Conservation (phyloP, 2,797 vertebrate species). For the Tolypeutes matacus region DNA sequence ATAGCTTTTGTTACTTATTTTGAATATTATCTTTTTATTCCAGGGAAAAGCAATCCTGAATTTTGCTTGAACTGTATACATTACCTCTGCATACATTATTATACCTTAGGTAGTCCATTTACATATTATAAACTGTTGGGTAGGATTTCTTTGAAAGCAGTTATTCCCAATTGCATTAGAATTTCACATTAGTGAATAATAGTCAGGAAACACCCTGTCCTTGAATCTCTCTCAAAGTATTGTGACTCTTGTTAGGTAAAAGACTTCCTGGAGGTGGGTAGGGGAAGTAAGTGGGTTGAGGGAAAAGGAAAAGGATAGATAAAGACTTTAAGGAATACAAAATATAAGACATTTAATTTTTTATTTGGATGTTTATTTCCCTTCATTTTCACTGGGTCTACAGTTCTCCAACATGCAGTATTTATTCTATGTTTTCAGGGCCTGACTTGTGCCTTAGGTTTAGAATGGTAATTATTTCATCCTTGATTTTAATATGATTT, state of each 20-base stretch:
- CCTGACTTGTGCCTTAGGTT: background rate
- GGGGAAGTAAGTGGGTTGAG: background rate
- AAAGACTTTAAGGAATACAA: background rate
- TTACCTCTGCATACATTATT: conserved; percentile 61
- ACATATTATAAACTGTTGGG: conserved; percentile 70
- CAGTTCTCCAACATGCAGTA: background rate
- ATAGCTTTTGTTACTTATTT: conserved; percentile 70
- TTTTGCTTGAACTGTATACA: conserved; percentile 63
- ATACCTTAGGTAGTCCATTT: conserved; percentile 60
- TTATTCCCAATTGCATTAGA: conserved; percentile 47
- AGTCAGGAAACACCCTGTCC: conserved; percentile 35
- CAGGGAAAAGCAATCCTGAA: conserved; percentile 53
- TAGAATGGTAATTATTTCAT: background rate
- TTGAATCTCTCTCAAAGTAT: conserved; percentile 53
- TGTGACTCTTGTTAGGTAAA: background rate
- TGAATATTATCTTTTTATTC: conserved; percentile 71
- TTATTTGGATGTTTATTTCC: background rate
- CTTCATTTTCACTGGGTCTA: background rate
- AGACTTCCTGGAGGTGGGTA: background rate
- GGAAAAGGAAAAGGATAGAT: background rate
- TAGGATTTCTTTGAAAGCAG: conserved; percentile 57
- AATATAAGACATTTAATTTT: background rate
- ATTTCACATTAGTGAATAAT: background rate
- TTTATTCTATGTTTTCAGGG: background rate
- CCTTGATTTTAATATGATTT: background rate